These are phyloP conservation scores for Drosophila chauvacae DNA, from an alignment of 1,140 invertebrate genomes.

Conservation along the genomic window DNA sequence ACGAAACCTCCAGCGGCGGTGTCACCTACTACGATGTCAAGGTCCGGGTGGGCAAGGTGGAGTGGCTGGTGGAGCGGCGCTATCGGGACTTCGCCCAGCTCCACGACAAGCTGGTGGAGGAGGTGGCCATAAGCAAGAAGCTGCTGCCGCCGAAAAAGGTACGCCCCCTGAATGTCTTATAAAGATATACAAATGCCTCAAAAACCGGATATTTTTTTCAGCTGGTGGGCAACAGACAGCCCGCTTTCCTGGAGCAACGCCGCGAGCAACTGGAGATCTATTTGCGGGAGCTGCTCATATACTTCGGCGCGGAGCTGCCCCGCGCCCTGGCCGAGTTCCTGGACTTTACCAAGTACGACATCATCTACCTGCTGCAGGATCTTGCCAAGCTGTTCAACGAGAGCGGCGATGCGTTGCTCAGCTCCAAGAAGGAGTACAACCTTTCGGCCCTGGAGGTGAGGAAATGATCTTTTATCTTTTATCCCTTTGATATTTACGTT, in stretches of 20 bases:
- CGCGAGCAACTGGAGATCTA: constrained; percentile 92
- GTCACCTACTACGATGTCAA: constrained; percentile 89
- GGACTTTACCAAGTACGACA: constrained; percentile 93
- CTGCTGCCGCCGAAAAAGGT: constrained; percentile 96
- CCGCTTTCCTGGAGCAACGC: constrained; percentile 93
- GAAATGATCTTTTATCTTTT: background rate
- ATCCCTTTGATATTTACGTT: constrained; percentile 15
- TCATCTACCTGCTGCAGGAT: constrained; percentile 91
- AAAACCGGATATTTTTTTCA: constrained; percentile 22
- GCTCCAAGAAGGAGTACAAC: constrained; percentile 87
- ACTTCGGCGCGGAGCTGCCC: constrained; percentile 87
- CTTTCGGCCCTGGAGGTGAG: constrained; percentile 91
- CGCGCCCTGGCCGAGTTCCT: constrained; percentile 91
- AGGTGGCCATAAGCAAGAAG: constrained; percentile 92
- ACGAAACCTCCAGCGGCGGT: constrained; percentile 85
- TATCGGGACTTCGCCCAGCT: constrained; percentile 96
- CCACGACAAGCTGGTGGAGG: constrained; percentile 91
- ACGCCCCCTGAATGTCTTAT: constrained; percentile 35
- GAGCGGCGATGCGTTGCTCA: constrained; percentile 88
- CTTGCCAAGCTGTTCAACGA: constrained; percentile 90
- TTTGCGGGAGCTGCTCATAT: constrained; percentile 90
- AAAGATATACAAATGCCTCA: constrained; percentile 23
- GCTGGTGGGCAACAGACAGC: constrained; percentile 90
- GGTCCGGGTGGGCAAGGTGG: constrained; percentile 88
- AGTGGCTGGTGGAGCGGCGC: constrained; percentile 93